These are phyloP conservation scores for Ips typographus DNA, from an alignment of 1,140 invertebrate species.

Conservation along the genomic window DNA sequence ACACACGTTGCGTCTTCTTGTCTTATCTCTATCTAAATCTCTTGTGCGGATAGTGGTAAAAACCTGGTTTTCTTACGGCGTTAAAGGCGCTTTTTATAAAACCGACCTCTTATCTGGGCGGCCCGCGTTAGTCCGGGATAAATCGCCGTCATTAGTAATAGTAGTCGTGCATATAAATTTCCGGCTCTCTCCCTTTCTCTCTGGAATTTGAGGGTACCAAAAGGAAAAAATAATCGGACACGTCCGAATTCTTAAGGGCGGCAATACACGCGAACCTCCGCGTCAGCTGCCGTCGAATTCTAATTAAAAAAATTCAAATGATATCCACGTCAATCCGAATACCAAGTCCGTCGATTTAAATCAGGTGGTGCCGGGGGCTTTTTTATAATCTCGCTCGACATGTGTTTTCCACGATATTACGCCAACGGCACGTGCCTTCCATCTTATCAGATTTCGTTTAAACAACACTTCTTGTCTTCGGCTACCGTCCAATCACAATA, in stretches of 20 bases:
- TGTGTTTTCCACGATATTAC: too few relatives aligned
- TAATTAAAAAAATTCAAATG: constrained; percentile 1
- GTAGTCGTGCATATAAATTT: constrained; percentile 15
- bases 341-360: constrained; percentile 6
- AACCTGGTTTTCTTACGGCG: constrained; percentile 29
- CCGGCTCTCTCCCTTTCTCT: not conserved
- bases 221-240: not conserved
- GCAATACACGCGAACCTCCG: too few relatives aligned
- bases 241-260: too few relatives aligned
- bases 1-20: constrained; percentile 18
- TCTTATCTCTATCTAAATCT: constrained; percentile 26
- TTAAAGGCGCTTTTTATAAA: constrained; percentile 24
- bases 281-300: not conserved
- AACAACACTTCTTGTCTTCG: too few relatives aligned
- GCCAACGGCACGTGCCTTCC: too few relatives aligned
- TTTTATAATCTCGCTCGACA: too few relatives aligned
- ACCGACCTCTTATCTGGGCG: constrained; percentile 3
- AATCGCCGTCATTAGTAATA: constrained; percentile 13
- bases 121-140: constrained; percentile 9
- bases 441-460: too few relatives aligned
- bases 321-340: not conserved
- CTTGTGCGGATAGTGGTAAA: constrained; percentile 30
- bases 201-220: not conserved
- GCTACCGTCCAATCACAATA: too few relatives aligned
- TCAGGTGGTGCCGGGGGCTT: not conserved